Percentiles rank a stretch among this genome's conserved stretches.
phyloP scores from a whole-genome alignment of 2,113 vertebrate genomes.

The Salminus brasiliensis region DNA sequence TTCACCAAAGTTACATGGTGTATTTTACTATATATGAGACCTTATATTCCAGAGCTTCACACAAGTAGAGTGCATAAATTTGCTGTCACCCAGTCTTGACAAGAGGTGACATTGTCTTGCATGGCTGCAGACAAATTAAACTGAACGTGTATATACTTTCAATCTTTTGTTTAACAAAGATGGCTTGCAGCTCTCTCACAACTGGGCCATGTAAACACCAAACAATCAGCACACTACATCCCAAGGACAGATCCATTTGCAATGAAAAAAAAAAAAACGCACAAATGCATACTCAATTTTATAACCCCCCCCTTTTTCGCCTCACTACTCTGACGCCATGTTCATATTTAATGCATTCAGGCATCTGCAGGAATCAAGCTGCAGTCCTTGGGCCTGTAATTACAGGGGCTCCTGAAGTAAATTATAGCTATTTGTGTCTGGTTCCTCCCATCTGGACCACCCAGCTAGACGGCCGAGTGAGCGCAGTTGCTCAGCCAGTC shows the following conservation, averaged over 20 bases:
- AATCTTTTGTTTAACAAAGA: constrained; percentile 18
- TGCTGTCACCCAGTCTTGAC: background rate
- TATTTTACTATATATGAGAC: no score
- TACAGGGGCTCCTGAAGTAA: constrained; percentile 85
- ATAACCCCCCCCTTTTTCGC: background rate
- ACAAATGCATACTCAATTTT: constrained; percentile 15
- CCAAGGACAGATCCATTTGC: constrained; percentile 28
- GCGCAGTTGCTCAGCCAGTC: constrained; percentile 61
- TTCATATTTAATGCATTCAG: constrained; percentile 67
- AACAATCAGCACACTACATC: constrained; percentile 6
- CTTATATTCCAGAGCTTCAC: no score
- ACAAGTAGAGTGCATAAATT: background rate
- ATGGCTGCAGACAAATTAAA: constrained; percentile 12
- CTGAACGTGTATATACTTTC: constrained; percentile 20
- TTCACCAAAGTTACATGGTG: no score
- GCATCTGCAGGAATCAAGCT: constrained; percentile 80
- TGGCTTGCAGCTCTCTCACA: constrained; percentile 21
- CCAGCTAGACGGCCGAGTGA: constrained; percentile 72
- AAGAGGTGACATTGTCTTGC: background rate
- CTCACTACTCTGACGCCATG: constrained; percentile 48
- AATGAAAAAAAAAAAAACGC: constrained; percentile 29
- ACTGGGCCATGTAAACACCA: constrained; percentile 23
- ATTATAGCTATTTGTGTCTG: constrained; percentile 89
- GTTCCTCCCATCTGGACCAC: constrained; percentile 88
- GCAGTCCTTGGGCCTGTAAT: constrained; percentile 84